phyloP scores from a whole-genome alignment of 35 echinoderm and acorn worm species.

The Eucidaris tribuloides region DNA sequence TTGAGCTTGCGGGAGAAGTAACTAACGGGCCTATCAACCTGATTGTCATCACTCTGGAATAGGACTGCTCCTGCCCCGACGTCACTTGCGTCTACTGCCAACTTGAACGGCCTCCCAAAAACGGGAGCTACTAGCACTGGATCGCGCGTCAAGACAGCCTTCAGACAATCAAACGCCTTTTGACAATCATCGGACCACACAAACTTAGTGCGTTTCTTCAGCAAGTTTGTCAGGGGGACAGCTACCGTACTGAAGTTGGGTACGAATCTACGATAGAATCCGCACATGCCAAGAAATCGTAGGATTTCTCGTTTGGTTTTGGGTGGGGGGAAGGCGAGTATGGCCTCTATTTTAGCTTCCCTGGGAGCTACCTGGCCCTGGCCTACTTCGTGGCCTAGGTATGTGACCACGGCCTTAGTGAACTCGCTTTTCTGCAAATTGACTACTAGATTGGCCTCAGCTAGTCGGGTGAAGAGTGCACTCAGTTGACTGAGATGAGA shows the following conservation, averaged over 20 bases:
- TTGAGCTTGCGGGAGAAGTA: constrained; percentile 67
- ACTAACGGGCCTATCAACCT: constrained; percentile 53
- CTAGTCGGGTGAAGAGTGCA: constrained; percentile 28
- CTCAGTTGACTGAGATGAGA: constrained; percentile 15
- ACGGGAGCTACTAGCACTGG: constrained; percentile 52
- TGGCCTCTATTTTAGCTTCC: constrained; percentile 52
- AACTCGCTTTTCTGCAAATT: constrained; percentile 49
- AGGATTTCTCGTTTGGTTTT: constrained; percentile 43
- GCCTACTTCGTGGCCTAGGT: neutral
- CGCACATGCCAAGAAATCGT: constrained; percentile 70
- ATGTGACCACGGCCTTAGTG: neutral
- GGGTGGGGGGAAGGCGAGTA: constrained; percentile 38
- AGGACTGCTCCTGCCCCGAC: constrained; percentile 54
- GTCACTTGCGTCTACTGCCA: constrained; percentile 66
- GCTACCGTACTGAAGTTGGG: constrained; percentile 54
- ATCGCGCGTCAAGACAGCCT: constrained; percentile 34
- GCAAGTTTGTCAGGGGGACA: constrained; percentile 39
- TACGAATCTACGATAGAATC: constrained; percentile 63
- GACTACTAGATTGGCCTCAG: constrained; percentile 28
- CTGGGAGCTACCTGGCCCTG: constrained; percentile 25
- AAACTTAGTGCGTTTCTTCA: constrained; percentile 50
- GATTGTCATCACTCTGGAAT: constrained; percentile 33
- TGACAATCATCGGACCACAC: constrained; percentile 42
- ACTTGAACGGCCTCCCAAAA: constrained; percentile 55
- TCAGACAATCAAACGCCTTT: constrained; percentile 49